Percentiles rank a stretch among this genome's conserved stretches.
Conservation (phyloP, 2,113 vertebrate species). For the Suricata suricatta region DNA sequence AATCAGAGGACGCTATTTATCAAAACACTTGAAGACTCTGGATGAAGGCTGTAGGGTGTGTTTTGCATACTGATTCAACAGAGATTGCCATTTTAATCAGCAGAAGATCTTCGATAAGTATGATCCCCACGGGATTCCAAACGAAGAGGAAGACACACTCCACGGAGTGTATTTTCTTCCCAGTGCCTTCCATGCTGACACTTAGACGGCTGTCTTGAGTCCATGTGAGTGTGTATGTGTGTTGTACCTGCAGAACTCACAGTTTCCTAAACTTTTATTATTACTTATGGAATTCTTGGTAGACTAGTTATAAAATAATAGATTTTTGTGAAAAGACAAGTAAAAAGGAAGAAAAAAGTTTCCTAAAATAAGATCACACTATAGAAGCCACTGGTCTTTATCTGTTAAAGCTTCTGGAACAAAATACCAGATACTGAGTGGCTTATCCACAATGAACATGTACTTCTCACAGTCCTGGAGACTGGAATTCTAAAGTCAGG, state of each 20-base stretch:
- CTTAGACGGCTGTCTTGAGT: neutral
- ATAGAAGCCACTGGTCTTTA: neutral
- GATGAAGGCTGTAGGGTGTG: neutral
- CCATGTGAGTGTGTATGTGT: neutral
- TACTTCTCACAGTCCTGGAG: neutral
- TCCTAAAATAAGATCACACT: neutral
- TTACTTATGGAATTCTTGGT: neutral
- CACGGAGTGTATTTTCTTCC: neutral
- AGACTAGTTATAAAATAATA: neutral
- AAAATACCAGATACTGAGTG: neutral
- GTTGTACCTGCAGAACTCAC: neutral
- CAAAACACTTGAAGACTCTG: conserved; percentile 66
- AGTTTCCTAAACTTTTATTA: neutral
- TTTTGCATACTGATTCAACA: conserved; percentile 57
- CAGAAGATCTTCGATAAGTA: neutral
- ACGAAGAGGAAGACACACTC: neutral
- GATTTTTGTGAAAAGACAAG: neutral
- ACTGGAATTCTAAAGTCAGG: neutral
- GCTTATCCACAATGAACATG: neutral
- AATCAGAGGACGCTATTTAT: conserved; percentile 55
- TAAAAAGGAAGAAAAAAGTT: neutral
- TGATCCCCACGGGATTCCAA: neutral
- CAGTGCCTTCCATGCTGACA: neutral
- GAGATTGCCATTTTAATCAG: conserved; percentile 63
- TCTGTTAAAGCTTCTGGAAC: neutral